Percentiles rank a stretch among this genome's conserved stretches.
Conservation (phyloP, 1,140 invertebrate species). For the Ostrea denselamellosa region DNA sequence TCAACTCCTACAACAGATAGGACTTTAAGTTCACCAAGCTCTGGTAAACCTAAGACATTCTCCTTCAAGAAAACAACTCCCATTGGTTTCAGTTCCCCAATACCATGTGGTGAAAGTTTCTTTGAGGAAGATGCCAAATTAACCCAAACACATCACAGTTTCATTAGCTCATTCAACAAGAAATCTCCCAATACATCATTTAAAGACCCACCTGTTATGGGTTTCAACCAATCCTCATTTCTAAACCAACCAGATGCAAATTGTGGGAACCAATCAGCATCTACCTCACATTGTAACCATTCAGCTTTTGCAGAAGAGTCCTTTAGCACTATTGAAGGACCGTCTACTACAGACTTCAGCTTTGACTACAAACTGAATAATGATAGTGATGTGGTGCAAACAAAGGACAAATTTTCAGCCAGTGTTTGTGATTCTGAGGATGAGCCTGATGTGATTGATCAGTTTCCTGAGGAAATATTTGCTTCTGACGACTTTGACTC, state of each 20-base stretch:
- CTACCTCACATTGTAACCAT: background rate
- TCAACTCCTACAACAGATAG: conserved; percentile 13
- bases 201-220: conserved; percentile 50
- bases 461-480: conserved; percentile 56
- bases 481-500: conserved; percentile 41
- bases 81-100: conserved; percentile 60
- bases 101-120: conserved; percentile 75
- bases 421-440: background rate
- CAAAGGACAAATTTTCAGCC: background rate
- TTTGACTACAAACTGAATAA: conserved; percentile 39
- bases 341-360: conserved; percentile 23
- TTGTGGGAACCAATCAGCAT: background rate
- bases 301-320: background rate
- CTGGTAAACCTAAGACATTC: background rate
- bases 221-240: conserved; percentile 41
- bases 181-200: conserved; percentile 46
- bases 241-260: conserved; percentile 7
- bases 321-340: background rate
- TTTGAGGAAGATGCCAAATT: conserved; percentile 70
- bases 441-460: conserved; percentile 6
- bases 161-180: conserved; percentile 57
- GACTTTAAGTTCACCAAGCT: background rate
- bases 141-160: conserved; percentile 65
- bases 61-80: conserved; percentile 39
- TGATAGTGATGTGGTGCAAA: conserved; percentile 1